These are phyloP conservation scores for Phyllostomus discolor DNA, from an alignment of 2,113 vertebrate genomes.

Conservation along the genomic window DNA sequence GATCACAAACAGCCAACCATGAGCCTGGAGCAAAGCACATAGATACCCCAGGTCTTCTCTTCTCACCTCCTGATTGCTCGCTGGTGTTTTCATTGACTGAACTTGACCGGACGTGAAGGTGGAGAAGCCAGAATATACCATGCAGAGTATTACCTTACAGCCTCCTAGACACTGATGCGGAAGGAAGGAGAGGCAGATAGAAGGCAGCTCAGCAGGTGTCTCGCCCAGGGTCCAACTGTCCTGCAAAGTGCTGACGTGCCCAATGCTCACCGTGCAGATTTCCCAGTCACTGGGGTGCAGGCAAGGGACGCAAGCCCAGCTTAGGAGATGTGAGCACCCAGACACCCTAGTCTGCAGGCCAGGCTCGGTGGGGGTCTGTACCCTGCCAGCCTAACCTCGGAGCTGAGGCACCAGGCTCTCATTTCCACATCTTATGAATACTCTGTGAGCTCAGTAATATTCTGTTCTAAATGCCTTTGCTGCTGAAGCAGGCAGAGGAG, in stretches of 20 bases:
- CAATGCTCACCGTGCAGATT: rapidly evolving
- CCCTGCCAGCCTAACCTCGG: not conserved
- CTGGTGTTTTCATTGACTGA: not conserved
- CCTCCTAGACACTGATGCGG: not conserved
- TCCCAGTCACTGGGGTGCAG: rapidly evolving
- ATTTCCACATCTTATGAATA: not conserved
- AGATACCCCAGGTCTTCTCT: too few species aligned
- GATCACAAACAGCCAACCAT: not conserved
- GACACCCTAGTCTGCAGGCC: rapidly evolving
- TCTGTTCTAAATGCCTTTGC: not conserved
- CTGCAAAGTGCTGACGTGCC: not conserved
- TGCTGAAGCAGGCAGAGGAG: not conserved
- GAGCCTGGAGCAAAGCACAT: not conserved
- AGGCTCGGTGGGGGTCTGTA: rapidly evolving
- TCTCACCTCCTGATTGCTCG: not conserved
- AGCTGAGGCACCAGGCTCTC: not conserved
- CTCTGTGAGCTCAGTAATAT: not conserved
- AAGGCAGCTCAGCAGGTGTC: not conserved
- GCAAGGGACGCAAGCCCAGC: rapidly evolving
- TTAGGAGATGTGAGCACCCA: rapidly evolving
- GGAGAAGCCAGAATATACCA: not conserved
- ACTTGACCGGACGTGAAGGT: not conserved
- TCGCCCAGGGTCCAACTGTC: rapidly evolving
- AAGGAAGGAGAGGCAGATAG: not conserved
- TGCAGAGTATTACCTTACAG: too few species aligned